Evolutionary conservation across 2,113 vertebrate genomes (phyloP), one percentile per base, ranked within the genome.

Genomic region (Laterallus jamaicensis): DNA sequence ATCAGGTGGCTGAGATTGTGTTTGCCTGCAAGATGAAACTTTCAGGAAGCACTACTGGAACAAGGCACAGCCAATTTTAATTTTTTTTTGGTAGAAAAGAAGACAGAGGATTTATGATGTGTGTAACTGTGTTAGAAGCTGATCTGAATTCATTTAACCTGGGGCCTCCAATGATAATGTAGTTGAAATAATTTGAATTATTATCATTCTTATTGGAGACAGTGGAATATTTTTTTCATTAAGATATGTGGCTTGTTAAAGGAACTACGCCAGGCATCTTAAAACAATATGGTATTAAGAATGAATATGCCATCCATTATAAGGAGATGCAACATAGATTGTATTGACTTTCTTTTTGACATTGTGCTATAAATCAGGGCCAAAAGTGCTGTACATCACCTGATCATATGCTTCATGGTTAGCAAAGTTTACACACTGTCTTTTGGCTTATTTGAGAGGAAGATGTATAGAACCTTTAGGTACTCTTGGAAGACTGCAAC

Each of bases 141-240:
- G 87, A 86, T 73, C 59, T 94, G 77, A 93, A 49, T 88, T 94
- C 17, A 47, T 86, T 91, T 93, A 93, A 90, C 83, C 86, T 80
- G 55, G 22, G 62, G 79, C 82, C 31, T 94, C 54, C 86, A 93
- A 71, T 0, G 1, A 92, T 76, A 90, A 91, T 74, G 67, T 88
- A 94, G 90, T 77, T 91, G 54, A 96, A 97, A 93, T 91, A 59
- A 95, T 95, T 96, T 97, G 94, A 92, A 95, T 95, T 95, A 91
- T 78, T 96, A 67, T 84, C 8, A 71, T 55, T 84, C 64, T 78
- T 92, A 86, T 80, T 77, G 37, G 56, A 90, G 62, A 83, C 19
- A 82, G 54, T 95, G 12, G 37, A 94, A 73, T 77, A 40, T 55
- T 87, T 96, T 93, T 95, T 88, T 85, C 86, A 85, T 86, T 93